A percentile compares a stretch with the other conserved stretches of the same genome.
Conservation (phyloP, 2,113 vertebrate genomes). For the Bos javanicus region DNA sequence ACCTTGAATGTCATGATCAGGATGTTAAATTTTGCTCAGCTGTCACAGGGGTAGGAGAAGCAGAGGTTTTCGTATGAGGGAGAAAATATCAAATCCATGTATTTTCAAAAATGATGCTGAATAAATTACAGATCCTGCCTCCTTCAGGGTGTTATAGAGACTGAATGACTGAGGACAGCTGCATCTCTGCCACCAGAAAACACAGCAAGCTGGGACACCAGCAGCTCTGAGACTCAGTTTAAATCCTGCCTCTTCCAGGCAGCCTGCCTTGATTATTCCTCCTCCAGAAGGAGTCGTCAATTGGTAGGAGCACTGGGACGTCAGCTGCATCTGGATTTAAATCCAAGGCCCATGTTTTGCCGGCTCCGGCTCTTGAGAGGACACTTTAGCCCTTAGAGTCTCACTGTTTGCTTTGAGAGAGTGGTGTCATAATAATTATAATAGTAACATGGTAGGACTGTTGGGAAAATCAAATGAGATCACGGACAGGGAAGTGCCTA, state of each 20-base stretch:
- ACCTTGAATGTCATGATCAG: not conserved
- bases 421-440: not conserved
- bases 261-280: not conserved
- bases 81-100: not conserved
- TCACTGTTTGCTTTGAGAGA: not conserved
- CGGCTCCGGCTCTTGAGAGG: not conserved
- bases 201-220: not conserved
- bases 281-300: not conserved
- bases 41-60: not conserved
- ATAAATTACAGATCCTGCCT: not conserved
- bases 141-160: not conserved
- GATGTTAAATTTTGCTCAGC: not conserved
- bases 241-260: not conserved
- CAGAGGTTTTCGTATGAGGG: not conserved
- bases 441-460: not conserved
- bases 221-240: not conserved
- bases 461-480: not conserved
- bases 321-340: not conserved
- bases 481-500: not conserved
- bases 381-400: not conserved
- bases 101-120: not conserved
- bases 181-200: not conserved
- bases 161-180: not conserved
- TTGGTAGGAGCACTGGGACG: not conserved
- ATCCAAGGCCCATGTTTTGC: not conserved